These are phyloP conservation scores for Girardinichthys multiradiatus DNA, from an alignment of 2,113 vertebrate genomes.

Conservation along the genomic window DNA sequence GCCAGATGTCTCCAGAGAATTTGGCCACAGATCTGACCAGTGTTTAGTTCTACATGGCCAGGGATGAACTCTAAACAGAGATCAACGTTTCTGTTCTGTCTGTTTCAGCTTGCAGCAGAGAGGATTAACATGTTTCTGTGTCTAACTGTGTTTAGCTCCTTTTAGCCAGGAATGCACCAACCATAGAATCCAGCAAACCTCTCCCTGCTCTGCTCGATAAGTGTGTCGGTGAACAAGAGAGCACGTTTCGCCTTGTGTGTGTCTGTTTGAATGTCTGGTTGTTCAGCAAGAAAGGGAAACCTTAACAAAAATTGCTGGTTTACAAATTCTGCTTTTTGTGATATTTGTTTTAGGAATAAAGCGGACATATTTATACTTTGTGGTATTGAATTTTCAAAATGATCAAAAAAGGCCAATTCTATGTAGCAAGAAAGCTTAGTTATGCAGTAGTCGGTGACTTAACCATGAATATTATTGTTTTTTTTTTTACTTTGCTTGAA, in stretches of 20 bases:
- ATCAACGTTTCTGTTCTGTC: conserved; percentile 40
- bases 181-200: conserved; percentile 68
- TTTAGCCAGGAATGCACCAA: conserved; percentile 71
- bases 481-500: neutral
- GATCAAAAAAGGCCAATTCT: conserved; percentile 6
- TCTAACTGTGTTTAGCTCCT: conserved; percentile 48
- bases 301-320: conserved; percentile 35
- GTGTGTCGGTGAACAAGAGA: conserved; percentile 28
- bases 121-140: conserved; percentile 21
- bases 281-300: conserved; percentile 10
- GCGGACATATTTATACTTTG: conserved; percentile 30
- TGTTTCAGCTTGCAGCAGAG: conserved; percentile 31
- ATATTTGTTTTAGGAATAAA: conserved; percentile 25
- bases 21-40: neutral
- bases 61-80: conserved; percentile 15
- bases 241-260: conserved; percentile 25
- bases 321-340: conserved; percentile 14
- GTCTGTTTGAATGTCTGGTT: conserved; percentile 9
- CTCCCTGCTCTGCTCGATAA: conserved; percentile 50
- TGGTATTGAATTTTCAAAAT: conserved; percentile 5
- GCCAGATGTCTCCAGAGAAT: too few species aligned
- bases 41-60: conserved; percentile 20
- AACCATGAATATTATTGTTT: neutral
- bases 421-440: neutral
- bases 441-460: neutral